phyloP scores from a whole-genome alignment of 2,888 invertebrate species.

The Brenthis hecate region DNA sequence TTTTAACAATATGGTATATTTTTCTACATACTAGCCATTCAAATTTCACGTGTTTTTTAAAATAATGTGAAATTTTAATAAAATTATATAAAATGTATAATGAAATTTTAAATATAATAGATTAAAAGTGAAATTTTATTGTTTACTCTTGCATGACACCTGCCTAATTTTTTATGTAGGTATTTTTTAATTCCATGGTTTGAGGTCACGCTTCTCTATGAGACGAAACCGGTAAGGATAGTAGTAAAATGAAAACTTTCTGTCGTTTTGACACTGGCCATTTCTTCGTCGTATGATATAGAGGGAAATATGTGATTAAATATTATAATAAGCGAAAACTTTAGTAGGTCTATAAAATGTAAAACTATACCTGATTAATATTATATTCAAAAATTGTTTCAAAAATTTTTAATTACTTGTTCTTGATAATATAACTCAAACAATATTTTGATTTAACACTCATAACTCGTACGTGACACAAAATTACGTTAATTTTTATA shows the following conservation, averaged over 20 bases:
- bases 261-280: slow-evolving; percentile 40
- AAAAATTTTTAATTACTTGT: too few species aligned
- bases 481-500: too few species aligned
- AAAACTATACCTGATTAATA: neutral
- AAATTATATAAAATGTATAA: neutral
- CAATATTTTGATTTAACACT: too few species aligned
- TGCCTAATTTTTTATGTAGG: slow-evolving; percentile 70
- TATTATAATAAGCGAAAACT: neutral
- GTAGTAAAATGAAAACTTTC: slow-evolving; percentile 61
- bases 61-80: slow-evolving; percentile 6
- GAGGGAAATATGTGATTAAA: slow-evolving; percentile 1
- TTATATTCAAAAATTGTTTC: too few species aligned
- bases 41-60: neutral
- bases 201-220: slow-evolving; percentile 58
- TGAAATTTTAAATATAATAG: slow-evolving; percentile 23
- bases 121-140: slow-evolving; percentile 50
- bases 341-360: neutral
- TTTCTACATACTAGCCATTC: slow-evolving; percentile 1
- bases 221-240: slow-evolving; percentile 66
- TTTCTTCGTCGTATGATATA: slow-evolving; percentile 33
- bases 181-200: slow-evolving; percentile 67
- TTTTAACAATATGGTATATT: slow-evolving; percentile 19
- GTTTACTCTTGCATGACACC: slow-evolving; percentile 62
- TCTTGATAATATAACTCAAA: too few species aligned
- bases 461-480: too few species aligned